Base-by-base conservation (phyloP, 2,797 vertebrate species). In the Diglossa cyanea region DNA sequence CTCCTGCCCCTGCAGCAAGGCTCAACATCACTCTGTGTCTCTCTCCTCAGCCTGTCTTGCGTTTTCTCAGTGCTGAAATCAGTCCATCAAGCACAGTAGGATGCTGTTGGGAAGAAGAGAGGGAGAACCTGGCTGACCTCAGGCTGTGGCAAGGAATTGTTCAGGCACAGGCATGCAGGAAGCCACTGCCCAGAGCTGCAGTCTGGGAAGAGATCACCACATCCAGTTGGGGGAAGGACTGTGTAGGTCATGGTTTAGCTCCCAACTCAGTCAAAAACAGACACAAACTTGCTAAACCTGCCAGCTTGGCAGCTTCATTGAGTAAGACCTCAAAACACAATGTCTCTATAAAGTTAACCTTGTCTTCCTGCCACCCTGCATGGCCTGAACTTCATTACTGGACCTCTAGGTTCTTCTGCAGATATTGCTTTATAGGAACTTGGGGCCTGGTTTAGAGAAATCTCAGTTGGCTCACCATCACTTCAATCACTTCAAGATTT, bases 261-360 rank as follows among this genome's bases (percentile, higher is more conserved):
- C n/a, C 45, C 57, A 72, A 4, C 53, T 78, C 30, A 7, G 50
- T 37, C 53, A 60, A 61, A 54, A 37, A 7, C 31, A 35, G 39
- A 31, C 23, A 31, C 10, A 58, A 28, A 44, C 21, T 54, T 74
- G 33, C 60, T n/a, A 73, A 58, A 5, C 26, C 51, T 86, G 31
- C 35, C 53, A 88, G 7, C 4, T 63, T 40, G 40, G 26, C 24
- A 71, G 54, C 17, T 68, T 47, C 3, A 0, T 44, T 75, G 58
- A 31, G 4, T 40, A 30, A 20, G 44, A 57, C 21, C 24, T 88
- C 45, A 45, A 83, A 91, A 48, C 8, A 51, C 24, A 11, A 14
- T 5, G 4, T 61, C 23, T 30, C 33, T 37, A 1, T 62, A 54
- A 47, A 0, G 2, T 28, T 57, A 15, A 11, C 14, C 4, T 5